Base-by-base conservation (phyloP, 1,140 invertebrate genomes). In the Drosophila kepulauana region DNA sequence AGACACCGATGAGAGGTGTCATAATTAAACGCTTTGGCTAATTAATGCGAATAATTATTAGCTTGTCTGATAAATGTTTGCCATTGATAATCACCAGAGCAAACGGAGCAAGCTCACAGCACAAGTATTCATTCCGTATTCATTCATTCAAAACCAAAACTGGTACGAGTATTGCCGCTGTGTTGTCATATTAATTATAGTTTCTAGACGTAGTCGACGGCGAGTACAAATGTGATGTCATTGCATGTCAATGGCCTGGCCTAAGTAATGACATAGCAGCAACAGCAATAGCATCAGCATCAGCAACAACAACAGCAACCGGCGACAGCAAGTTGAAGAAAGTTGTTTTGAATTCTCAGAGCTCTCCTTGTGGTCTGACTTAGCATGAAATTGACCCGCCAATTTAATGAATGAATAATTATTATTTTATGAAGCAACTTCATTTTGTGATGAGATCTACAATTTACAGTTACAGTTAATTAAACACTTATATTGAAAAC, bases 141-240 rank as follows among this genome's bases (percentile, higher is more conserved):
- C 48, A 58, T 57, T 74, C 64, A 76, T 45, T 77, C 58, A 71
- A 49, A 71, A 5, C 11, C 45, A 61, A 25, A 51, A 49, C 48
- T n/a, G 59, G 28, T 61, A 69, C 35, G 25, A 20, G 51, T 7
- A n/a, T 63, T 28, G 15, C 5, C 28, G 51, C 15, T n/a, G 46
- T 61, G 56, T 25, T 67, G 73, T 75, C 73, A 75, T 71, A 75
- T 64, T 75, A 75, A 71, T 75, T 75, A 75, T 71, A 75, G 67
- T 66, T 76, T 72, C 38, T 66, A 72, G 48, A 41, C 33, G 54
- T 16, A 11, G 54, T 57, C 16, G 15, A 43, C 45, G 57, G 8
- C 45, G 43, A 51, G 45, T 68, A 72, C 56, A 54, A 66, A 52
- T 72, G 54, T 71, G 68, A 76, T 66, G 74, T 76, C 74, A 75